phyloP scores from a whole-genome alignment of 2,113 vertebrate species.

The Paraplagusia blochii region DNA sequence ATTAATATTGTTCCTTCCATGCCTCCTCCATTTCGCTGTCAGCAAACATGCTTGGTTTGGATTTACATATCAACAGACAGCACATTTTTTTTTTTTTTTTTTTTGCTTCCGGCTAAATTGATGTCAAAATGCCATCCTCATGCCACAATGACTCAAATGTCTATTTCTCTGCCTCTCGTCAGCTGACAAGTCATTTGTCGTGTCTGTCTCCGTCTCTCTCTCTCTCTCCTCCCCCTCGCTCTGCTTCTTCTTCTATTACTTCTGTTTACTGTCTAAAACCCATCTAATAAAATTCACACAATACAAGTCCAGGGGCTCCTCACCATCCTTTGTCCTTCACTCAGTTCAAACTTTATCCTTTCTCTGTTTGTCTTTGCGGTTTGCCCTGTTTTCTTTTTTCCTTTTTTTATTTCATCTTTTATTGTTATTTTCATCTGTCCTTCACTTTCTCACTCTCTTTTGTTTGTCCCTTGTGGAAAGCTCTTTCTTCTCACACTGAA shows the following conservation, averaged over 20 bases:
- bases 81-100: conserved; percentile 31
- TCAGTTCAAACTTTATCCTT: conserved; percentile 7
- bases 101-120: conserved; percentile 44
- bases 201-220: conserved; percentile 17
- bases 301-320: conserved; percentile 32
- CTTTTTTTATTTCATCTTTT: conserved; percentile 16
- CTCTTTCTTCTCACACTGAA: conserved; percentile 1
- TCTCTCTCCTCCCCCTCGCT: conserved; percentile 10
- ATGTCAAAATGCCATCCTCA: conserved; percentile 56
- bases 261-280: conserved; percentile 48
- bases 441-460: conserved; percentile 9
- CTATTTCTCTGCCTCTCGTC: conserved; percentile 24
- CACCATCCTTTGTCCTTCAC: background rate
- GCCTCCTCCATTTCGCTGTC: background rate
- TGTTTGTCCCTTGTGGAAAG: background rate
- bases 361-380: conserved; percentile 29
- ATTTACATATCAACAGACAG: conserved; percentile 9
- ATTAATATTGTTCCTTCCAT: conserved; percentile 6
- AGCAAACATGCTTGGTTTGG: conserved; percentile 22
- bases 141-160: conserved; percentile 48
- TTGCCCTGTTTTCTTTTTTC: no score
- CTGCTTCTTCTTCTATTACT: background rate
- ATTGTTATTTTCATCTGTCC: conserved; percentile 35
- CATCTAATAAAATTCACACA: conserved; percentile 56
- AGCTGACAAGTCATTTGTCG: conserved; percentile 11